A percentile compares a stretch with the other conserved stretches of the same genome.
Conservation (phyloP, 2,888 invertebrate species). For the Lithophane ornitopus region DNA sequence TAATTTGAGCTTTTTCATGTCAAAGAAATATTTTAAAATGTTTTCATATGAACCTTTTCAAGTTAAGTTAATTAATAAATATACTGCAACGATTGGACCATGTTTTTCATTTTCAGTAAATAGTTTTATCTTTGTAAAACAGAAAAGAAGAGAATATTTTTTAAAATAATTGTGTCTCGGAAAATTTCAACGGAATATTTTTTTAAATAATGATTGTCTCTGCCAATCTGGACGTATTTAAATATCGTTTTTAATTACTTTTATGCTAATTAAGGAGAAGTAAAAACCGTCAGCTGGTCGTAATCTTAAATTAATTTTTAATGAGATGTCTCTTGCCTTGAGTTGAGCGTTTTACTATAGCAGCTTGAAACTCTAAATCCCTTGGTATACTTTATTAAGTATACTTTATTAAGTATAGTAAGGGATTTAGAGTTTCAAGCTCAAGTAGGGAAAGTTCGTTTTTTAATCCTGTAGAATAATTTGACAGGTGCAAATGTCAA, state of each 20-base stretch:
- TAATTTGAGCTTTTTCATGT: background rate
- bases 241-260: constrained; percentile 45
- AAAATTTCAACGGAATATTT: background rate
- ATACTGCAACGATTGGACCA: too few species aligned
- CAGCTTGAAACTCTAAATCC: background rate
- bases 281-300: constrained; percentile 43
- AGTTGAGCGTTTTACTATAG: background rate
- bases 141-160: too few species aligned
- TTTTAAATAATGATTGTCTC: background rate
- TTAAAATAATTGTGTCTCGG: too few species aligned
- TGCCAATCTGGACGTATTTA: constrained; percentile 8
- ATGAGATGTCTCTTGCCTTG: background rate
- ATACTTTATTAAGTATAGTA: too few species aligned
- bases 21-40: constrained; percentile 16
- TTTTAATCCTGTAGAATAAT: too few species aligned
- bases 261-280: constrained; percentile 43
- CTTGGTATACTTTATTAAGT: too few species aligned
- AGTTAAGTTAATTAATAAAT: background rate
- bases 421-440: too few species aligned
- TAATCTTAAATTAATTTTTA: constrained; percentile 24
- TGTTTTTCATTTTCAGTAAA: too few species aligned
- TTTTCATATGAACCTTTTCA: background rate
- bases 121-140: background rate
- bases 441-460: too few species aligned
- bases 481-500: too few species aligned